Evolutionary conservation across 2,113 vertebrate genomes (phyloP).

Genomic region (Thunnus thynnus): DNA sequence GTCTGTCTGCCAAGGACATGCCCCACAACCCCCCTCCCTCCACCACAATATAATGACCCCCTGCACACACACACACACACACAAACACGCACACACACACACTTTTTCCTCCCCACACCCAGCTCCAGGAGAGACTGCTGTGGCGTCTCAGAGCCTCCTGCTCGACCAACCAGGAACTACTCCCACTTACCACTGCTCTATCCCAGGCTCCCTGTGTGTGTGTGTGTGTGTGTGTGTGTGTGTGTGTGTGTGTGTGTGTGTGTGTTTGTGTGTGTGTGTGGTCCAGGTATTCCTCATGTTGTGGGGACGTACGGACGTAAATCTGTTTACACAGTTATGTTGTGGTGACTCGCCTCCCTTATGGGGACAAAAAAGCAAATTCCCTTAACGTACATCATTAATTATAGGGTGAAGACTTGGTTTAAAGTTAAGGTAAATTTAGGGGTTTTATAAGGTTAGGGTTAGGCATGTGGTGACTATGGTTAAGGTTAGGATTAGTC

Average conservation of each 20-base stretch:
- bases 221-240: conserved; percentile 41
- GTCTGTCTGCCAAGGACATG: conserved; percentile 57
- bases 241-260: conserved; percentile 4
- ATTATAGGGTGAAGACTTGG: too few species aligned
- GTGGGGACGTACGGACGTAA: too few species aligned
- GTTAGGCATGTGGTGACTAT: too few species aligned
- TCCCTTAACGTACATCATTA: too few species aligned
- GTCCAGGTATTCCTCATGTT: not conserved
- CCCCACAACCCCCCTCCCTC: conserved; percentile 20
- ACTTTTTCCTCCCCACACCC: conserved; percentile 58
- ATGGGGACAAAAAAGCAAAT: too few species aligned
- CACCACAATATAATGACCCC: conserved; percentile 49
- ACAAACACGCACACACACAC: conserved; percentile 41
- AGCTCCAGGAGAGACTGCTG: conserved; percentile 68
- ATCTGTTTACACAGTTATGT: too few species aligned
- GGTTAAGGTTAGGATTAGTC: too few species aligned
- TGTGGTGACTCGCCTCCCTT: too few species aligned
- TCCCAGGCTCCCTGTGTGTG: conserved; percentile 10
- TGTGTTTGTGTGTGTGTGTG: conserved; percentile 5
- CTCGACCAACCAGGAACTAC: conserved; percentile 71
- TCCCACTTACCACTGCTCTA: conserved; percentile 50
- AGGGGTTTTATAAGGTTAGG: too few species aligned
- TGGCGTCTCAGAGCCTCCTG: conserved; percentile 76
- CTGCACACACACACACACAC: conserved; percentile 28
- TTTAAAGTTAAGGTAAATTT: too few species aligned